Evolutionary conservation across 2,113 vertebrate genomes (phyloP).

Genomic region (Macquaria ambigua): DNA sequence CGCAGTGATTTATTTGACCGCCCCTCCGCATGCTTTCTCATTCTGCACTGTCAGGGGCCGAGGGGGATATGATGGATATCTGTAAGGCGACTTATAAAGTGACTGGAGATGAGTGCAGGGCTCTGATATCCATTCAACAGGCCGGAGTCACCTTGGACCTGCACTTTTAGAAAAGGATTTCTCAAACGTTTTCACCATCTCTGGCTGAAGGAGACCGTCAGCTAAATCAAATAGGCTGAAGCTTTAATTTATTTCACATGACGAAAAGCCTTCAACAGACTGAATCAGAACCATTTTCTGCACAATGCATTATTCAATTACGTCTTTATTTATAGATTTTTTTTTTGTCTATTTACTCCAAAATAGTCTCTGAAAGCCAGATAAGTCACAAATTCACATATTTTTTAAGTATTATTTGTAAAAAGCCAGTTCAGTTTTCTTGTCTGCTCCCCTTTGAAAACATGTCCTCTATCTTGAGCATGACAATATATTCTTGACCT

Average conservation of each 20-base stretch:
- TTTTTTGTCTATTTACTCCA: background rate
- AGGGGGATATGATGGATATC: slow-evolving; percentile 43
- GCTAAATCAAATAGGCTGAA: slow-evolving; percentile 2
- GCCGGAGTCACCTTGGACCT: slow-evolving; percentile 43
- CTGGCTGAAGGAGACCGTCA: rapidly evolving
- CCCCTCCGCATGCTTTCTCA: slow-evolving; percentile 2
- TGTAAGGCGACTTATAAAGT: slow-evolving; percentile 12
- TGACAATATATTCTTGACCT: background rate
- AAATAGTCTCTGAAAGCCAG: background rate
- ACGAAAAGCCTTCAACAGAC: background rate
- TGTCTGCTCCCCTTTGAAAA: too few species aligned
- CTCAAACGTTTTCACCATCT: background rate
- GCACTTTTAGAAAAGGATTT: background rate
- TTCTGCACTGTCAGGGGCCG: slow-evolving; percentile 22
- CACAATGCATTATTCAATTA: background rate
- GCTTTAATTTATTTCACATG: slow-evolving; percentile 13
- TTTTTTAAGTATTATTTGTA: background rate
- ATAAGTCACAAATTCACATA: background rate
- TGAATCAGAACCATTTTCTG: background rate
- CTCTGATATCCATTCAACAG: background rate
- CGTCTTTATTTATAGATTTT: background rate
- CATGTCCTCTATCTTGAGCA: background rate
- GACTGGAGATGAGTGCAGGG: slow-evolving; percentile 22
- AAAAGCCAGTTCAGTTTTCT: too few species aligned
- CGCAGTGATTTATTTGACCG: slow-evolving; percentile 48